Base-by-base conservation (phyloP, 2,888 invertebrate genomes). In the Plebejus argus region DNA sequence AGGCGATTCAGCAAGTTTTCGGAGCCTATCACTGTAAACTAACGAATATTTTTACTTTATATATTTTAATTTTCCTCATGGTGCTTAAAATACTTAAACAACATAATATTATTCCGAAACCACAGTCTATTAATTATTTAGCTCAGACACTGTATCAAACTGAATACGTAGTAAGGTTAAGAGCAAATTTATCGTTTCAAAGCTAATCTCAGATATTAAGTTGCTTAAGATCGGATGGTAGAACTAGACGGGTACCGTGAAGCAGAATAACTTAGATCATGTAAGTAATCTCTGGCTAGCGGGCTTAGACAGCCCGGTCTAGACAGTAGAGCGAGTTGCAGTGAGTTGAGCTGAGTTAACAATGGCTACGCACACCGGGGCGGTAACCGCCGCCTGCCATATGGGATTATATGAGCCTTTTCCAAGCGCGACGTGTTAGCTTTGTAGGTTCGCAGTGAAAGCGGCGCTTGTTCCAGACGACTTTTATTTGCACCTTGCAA, bases 241-340 rank as follows among this genome's bases (percentile, higher is more conserved):
- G 28, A 66, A 3, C 45, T 45, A 45, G 20, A 18, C 0, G 20
- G 61, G n/a, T 61, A 23, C 61, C 23, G 12, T 61, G 10, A 23
- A 58, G 58, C 58, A 61, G 61, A 23, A 23, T 66, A 12, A 23
- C 66, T 66, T 33, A 33, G 66, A 66, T 28, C 66, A 15, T 28
- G 28, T 66, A 66, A 66, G 66, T 66, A 66, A 66, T 58, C 58
- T n/a, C 58, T 58, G 61, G 61, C 61, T 61, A 23, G 23, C 28
- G 66, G 66, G 66, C 28, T 66, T 33, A 66, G 33, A 33, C 23
- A 18, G 23, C 23, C 61, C 61, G 61, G 23, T 23, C 23, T 66
- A 28, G 66, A 20, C 66, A 53, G 49, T 53, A 53, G 18, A 15
- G 18, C 53, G 18, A 53, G 53, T 28, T 20, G 28, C 39, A 66